Conservation (phyloP, 2,888 invertebrate species). For the Drosophila yooni region DNA sequence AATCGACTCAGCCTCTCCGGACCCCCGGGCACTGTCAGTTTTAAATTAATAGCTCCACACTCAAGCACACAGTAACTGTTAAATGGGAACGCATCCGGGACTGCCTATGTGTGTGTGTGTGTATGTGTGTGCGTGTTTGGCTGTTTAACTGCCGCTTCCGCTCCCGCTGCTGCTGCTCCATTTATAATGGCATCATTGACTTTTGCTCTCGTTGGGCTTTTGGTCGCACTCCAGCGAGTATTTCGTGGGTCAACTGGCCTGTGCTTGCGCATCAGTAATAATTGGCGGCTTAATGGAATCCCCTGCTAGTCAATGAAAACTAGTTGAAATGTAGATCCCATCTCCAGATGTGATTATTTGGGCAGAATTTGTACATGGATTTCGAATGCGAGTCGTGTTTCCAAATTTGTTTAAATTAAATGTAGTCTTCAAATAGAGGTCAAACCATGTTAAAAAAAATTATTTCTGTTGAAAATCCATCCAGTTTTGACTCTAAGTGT, state of each 20-base stretch:
- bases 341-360: not conserved
- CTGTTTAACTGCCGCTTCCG: constrained; percentile 28
- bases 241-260: constrained; percentile 27
- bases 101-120: constrained; percentile 22
- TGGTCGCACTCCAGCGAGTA: constrained; percentile 21
- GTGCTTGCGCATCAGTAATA: constrained; percentile 15
- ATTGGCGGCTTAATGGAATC: constrained; percentile 6
- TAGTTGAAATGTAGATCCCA: not conserved
- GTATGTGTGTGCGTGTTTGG: constrained; percentile 21
- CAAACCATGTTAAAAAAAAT: not conserved
- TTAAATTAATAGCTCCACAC: constrained; percentile 73
- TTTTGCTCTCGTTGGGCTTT: constrained; percentile 57
- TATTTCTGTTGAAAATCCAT: not conserved
- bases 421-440: not conserved
- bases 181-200: constrained; percentile 75
- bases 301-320: not conserved
- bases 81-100: constrained; percentile 36
- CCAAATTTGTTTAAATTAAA: not conserved
- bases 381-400: too few species aligned
- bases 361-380: not conserved
- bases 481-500: not conserved
- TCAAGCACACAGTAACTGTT: constrained; percentile 41
- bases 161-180: constrained; percentile 42
- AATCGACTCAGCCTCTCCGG: constrained; percentile 59
- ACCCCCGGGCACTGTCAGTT: constrained; percentile 71